A percentile compares a stretch with the other conserved stretches of the same genome.
Conservation (phyloP, 1,140 invertebrate genomes). For the Pararge aegeria region DNA sequence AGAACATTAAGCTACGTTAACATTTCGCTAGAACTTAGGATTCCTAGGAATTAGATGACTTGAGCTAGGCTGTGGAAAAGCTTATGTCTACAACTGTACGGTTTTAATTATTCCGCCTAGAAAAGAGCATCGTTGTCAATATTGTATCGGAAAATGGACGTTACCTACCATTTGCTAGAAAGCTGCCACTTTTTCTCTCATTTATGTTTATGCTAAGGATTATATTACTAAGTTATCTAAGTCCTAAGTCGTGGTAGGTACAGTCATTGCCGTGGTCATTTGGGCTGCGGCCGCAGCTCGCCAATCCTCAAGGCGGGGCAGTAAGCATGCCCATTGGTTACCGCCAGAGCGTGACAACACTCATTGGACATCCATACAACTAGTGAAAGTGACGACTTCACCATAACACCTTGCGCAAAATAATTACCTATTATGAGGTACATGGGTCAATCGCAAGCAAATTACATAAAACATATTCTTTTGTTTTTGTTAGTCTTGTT, state of each 20-base stretch:
- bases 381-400: constrained; percentile 67
- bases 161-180: no score
- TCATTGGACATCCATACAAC: constrained; percentile 71
- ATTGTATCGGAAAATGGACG: no score
- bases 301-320: constrained; percentile 68
- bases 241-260: background rate
- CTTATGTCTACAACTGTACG: no score
- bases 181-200: no score
- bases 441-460: constrained; percentile 36
- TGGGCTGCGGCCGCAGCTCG: constrained; percentile 54
- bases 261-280: constrained; percentile 47
- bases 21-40: no score
- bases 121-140: no score
- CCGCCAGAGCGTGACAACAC: constrained; percentile 69
- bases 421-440: constrained; percentile 48
- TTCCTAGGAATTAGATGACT: no score
- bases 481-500: constrained; percentile 20
- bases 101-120: no score
- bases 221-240: no score
- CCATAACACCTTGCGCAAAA: constrained; percentile 59
- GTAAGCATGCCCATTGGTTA: constrained; percentile 67
- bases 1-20: no score
- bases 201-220: no score
- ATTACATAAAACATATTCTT: constrained; percentile 28
- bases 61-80: no score